Conservation (phyloP, 2,113 vertebrate genomes). For the Corydoras maculifer region DNA sequence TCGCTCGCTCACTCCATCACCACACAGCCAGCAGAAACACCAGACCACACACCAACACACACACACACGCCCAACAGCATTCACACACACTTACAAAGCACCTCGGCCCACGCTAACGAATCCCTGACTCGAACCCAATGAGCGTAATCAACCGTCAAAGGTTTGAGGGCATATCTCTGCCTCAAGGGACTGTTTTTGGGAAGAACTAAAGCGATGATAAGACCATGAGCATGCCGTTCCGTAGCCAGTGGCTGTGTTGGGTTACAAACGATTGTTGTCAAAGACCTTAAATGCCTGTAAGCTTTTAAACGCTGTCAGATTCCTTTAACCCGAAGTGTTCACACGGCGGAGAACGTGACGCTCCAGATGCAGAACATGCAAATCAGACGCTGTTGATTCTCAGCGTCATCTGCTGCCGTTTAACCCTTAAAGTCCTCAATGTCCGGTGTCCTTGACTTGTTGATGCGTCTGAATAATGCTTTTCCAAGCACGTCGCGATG, state of each 20-base stretch:
- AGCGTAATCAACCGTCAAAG: constrained; percentile 33
- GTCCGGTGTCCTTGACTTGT: too few species aligned
- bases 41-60: constrained; percentile 24
- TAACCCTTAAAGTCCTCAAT: too few species aligned
- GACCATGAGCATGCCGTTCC: not conserved
- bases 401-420: too few species aligned
- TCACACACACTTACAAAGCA: too few species aligned
- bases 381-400: too few species aligned
- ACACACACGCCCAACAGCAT: not conserved
- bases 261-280: not conserved
- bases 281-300: not conserved
- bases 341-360: too few species aligned
- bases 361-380: too few species aligned
- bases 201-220: constrained; percentile 8
- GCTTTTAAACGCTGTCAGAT: too few species aligned
- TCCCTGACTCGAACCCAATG: constrained; percentile 28
- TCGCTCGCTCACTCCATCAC: constrained; percentile 13
- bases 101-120: constrained; percentile 20
- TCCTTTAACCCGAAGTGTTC: too few species aligned
- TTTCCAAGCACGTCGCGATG: too few species aligned
- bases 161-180: constrained; percentile 20
- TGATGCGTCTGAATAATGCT: too few species aligned
- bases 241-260: not conserved
- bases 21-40: constrained; percentile 29
- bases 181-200: constrained; percentile 26